Evolutionary conservation across 2,797 vertebrate genomes (phyloP).

Genomic region (Botia almorhae): DNA sequence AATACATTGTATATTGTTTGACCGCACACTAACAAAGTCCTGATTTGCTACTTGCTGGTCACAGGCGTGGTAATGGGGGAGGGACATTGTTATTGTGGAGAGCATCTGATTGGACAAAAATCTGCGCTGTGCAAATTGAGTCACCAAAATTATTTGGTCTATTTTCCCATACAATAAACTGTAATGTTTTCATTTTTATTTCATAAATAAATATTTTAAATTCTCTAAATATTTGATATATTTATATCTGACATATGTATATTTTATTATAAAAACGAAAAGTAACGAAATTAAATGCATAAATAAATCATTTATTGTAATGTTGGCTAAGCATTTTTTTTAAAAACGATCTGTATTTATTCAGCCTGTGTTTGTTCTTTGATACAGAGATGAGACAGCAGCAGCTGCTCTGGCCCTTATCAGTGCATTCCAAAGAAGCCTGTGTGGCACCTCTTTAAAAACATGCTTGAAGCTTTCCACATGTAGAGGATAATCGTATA

Average conservation of each 20-base stretch:
- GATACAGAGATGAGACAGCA: conserved; percentile 61
- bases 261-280: too few species aligned
- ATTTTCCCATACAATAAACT: too few species aligned
- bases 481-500: conserved; percentile 61
- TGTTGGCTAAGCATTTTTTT: conserved; percentile 24
- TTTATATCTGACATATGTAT: too few species aligned
- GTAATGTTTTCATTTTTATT: too few species aligned
- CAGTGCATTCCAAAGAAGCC: conserved; percentile 70
- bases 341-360: conserved; percentile 35
- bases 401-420: conserved; percentile 65
- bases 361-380: conserved; percentile 56
- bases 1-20: neutral
- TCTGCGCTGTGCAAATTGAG: neutral
- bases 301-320: neutral
- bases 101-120: neutral
- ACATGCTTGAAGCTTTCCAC: conserved; percentile 73
- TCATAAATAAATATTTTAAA: too few species aligned
- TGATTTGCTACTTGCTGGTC: neutral
- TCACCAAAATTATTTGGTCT: neutral
- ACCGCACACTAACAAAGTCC: neutral
- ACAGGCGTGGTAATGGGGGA: neutral
- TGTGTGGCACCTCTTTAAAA: conserved; percentile 70
- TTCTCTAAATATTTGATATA: too few species aligned
- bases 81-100: neutral
- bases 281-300: neutral